Percentiles rank a stretch among this genome's conserved stretches.
Conservation (phyloP, 2,113 vertebrate species). For the Pristiophorus japonicus region DNA sequence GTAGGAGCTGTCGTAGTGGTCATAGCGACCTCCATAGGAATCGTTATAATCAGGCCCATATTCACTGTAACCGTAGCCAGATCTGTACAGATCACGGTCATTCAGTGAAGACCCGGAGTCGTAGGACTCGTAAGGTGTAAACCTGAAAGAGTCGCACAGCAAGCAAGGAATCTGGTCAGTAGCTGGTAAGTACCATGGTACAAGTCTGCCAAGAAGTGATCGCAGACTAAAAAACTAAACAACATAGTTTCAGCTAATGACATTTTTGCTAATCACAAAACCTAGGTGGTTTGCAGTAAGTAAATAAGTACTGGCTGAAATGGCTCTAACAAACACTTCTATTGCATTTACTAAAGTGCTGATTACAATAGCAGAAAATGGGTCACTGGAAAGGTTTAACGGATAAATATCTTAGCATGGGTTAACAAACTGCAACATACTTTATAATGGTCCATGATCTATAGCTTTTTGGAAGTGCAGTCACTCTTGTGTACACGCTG, state of each 20-base stretch:
- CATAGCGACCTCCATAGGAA: conserved; percentile 36
- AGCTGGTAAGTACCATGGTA: conserved; percentile 26
- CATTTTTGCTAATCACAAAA: conserved; percentile 30
- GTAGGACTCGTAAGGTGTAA: conserved; percentile 58
- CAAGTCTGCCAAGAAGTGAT: conserved; percentile 27
- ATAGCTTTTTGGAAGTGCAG: neutral
- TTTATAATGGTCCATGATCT: neutral
- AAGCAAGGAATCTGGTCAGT: conserved; percentile 41
- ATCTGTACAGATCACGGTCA: conserved; percentile 52
- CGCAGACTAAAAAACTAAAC: conserved; percentile 34
- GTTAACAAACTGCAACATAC: neutral
- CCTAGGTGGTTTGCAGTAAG: conserved; percentile 18
- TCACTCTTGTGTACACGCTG: neutral
- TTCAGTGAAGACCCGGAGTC: conserved; percentile 54
- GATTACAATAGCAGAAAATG: conserved; percentile 16
- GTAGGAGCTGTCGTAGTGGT: conserved; percentile 38
- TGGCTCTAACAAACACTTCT: conserved; percentile 26
- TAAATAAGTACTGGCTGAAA: conserved; percentile 28
- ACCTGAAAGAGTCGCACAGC: conserved; percentile 57
- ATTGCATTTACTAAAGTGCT: conserved; percentile 26
- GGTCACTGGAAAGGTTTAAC: conserved; percentile 25
- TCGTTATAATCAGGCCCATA: conserved; percentile 45
- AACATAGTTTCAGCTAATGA: conserved; percentile 25
- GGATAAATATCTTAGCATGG: neutral
- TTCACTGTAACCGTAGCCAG: conserved; percentile 54